These are phyloP conservation scores for Dromiciops gliroides DNA, from an alignment of 2,113 vertebrate species.

Conservation along the genomic window DNA sequence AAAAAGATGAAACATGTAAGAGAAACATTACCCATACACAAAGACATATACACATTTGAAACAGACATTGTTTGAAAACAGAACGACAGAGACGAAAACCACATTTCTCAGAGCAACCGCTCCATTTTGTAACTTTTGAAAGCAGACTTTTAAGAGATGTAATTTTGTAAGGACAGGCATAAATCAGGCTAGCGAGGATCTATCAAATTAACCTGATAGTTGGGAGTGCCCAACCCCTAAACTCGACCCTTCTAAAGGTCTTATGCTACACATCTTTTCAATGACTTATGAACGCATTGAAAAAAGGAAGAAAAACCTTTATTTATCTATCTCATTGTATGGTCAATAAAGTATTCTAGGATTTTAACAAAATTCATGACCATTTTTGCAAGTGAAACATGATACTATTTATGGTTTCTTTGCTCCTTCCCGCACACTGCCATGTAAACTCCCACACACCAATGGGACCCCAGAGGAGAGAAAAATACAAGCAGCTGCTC, in stretches of 20 bases:
- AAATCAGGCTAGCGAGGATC: not conserved
- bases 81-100: not conserved
- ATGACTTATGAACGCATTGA: slow-evolving; percentile 53
- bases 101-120: not conserved
- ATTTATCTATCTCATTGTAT: slow-evolving; percentile 15
- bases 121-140: not conserved
- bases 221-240: not conserved
- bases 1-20: not conserved
- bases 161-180: not conserved
- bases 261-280: not conserved
- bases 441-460: slow-evolving; percentile 74
- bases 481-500: slow-evolving; percentile 63
- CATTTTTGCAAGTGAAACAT: slow-evolving; percentile 61
- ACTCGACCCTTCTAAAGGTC: not conserved
- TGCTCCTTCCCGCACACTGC: slow-evolving; percentile 59
- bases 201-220: not conserved
- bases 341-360: slow-evolving; percentile 37
- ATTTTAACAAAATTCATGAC: slow-evolving; percentile 48
- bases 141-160: not conserved
- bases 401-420: slow-evolving; percentile 61
- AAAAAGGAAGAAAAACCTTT: slow-evolving; percentile 45
- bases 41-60: not conserved
- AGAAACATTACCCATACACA: not conserved
- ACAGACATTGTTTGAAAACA: not conserved
- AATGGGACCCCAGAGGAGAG: slow-evolving; percentile 52